These are phyloP conservation scores for Andrena minutula DNA, from an alignment of 2,888 invertebrate genomes.

Conservation along the genomic window DNA sequence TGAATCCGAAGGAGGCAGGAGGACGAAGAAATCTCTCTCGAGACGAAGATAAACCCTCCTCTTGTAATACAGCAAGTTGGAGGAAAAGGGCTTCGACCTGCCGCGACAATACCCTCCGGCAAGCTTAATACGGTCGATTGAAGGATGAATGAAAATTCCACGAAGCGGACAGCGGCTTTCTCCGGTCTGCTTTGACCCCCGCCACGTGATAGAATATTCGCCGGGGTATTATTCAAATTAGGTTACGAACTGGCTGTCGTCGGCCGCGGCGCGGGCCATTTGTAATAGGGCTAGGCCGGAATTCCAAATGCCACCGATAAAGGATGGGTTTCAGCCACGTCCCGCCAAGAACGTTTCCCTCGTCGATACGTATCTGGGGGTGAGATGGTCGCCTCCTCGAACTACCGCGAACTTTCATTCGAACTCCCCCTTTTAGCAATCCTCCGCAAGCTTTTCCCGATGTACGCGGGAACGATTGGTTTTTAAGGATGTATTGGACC, in stretches of 20 bases:
- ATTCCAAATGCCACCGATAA: slow-evolving; percentile 43
- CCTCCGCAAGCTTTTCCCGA: slow-evolving; percentile 47
- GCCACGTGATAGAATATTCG: slow-evolving; percentile 56
- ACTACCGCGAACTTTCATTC: slow-evolving; percentile 4
- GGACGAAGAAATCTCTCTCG: no score
- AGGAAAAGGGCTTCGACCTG: neutral
- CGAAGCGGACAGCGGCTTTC: neutral
- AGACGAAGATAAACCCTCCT: neutral
- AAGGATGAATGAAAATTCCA: slow-evolving; percentile 45
- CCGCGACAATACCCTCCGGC: slow-evolving; percentile 8
- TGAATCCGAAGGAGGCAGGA: neutral
- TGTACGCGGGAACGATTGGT: neutral
- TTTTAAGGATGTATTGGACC: no score
- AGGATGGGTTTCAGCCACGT: slow-evolving; percentile 43
- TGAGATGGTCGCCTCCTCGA: neutral
- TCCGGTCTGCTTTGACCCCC: neutral
- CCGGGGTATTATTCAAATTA: slow-evolving; percentile 71
- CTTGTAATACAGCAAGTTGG: neutral
- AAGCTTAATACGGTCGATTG: slow-evolving; percentile 23
- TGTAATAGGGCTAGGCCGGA: slow-evolving; percentile 52
- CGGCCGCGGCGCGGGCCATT: slow-evolving; percentile 49
- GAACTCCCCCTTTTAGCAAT: neutral
- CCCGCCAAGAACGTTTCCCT: neutral
- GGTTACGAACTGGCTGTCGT: slow-evolving; percentile 46
- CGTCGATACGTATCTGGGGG: slow-evolving; percentile 23